Conservation (phyloP, 2,113 vertebrate species). For the Elanus axillaris region DNA sequence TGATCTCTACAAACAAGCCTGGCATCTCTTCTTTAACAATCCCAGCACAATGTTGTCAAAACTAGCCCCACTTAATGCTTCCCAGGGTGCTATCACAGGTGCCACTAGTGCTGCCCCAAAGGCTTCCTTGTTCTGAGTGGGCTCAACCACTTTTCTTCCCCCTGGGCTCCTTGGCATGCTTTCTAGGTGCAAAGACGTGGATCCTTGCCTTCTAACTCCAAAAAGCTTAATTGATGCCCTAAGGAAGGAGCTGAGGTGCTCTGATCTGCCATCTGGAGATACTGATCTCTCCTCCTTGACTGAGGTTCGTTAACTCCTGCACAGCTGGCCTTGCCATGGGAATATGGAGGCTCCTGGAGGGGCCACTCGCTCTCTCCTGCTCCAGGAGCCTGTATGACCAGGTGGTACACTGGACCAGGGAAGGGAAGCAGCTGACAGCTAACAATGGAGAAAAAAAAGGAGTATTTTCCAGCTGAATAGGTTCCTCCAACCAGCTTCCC, state of each 20-base stretch:
- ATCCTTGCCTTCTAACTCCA: background rate
- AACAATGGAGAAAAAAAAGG: background rate
- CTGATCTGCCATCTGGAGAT: background rate
- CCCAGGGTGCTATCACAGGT: background rate
- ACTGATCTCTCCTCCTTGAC: background rate
- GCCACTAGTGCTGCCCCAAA: background rate
- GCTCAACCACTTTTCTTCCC: background rate
- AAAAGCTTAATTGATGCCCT: background rate
- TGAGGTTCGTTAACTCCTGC: background rate
- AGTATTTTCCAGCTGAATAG: background rate
- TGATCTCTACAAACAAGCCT: background rate
- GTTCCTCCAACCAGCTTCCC: background rate
- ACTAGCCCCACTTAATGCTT: rapidly evolving
- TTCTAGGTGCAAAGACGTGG: background rate
- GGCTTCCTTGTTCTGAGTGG: background rate
- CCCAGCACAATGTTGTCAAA: background rate
- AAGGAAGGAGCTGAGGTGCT: background rate
- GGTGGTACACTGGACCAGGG: rapidly evolving
- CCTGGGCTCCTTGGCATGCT: background rate
- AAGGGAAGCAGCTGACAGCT: background rate
- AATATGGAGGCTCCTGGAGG: background rate
- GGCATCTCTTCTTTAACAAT: background rate
- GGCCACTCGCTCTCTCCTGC: background rate
- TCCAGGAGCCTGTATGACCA: background rate
- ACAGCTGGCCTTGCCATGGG: background rate